Evolutionary conservation across 2,113 vertebrate species (phyloP).

Genomic region (Balaeniceps rex): DNA sequence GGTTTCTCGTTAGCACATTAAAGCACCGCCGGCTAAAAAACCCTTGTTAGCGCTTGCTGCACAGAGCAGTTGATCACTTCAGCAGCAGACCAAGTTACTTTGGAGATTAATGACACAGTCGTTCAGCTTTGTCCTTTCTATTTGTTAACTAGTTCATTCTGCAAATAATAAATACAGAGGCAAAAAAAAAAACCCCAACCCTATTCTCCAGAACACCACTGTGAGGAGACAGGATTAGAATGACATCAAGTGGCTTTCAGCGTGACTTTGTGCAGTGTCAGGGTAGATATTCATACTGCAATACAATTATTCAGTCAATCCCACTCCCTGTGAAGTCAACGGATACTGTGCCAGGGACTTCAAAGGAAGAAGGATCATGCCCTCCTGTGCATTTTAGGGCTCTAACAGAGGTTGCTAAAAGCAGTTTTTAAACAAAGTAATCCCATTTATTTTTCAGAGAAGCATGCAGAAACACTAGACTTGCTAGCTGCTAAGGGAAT

Average conservation of each 20-base stretch:
- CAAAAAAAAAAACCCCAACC: neutral
- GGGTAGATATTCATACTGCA: constrained; percentile 33
- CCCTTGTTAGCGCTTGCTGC: neutral
- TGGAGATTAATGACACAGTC: neutral
- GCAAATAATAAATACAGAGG: constrained; percentile 20
- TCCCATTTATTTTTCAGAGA: constrained; percentile 48
- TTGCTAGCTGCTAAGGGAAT: constrained; percentile 41
- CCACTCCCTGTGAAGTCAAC: constrained; percentile 41
- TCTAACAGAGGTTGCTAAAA: constrained; percentile 46
- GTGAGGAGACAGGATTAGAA: constrained; percentile 17
- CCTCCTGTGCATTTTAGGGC: constrained; percentile 50
- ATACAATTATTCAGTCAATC: constrained; percentile 49
- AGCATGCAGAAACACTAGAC: constrained; percentile 17
- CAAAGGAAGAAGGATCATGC: constrained; percentile 56
- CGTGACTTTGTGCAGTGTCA: constrained; percentile 39
- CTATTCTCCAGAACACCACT: neutral
- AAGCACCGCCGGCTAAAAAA: neutral
- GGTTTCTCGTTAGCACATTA: neutral
- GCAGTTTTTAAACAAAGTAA: constrained; percentile 58
- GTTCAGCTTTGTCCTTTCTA: neutral
- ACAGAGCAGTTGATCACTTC: neutral
- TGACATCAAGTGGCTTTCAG: constrained; percentile 38
- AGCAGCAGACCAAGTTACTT: neutral
- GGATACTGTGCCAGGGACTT: constrained; percentile 53
- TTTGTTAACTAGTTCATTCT: constrained; percentile 24